A percentile compares a stretch with the other conserved stretches of the same genome.
Conservation (phyloP, 2,888 invertebrate genomes). For the Cabera pusaria region DNA sequence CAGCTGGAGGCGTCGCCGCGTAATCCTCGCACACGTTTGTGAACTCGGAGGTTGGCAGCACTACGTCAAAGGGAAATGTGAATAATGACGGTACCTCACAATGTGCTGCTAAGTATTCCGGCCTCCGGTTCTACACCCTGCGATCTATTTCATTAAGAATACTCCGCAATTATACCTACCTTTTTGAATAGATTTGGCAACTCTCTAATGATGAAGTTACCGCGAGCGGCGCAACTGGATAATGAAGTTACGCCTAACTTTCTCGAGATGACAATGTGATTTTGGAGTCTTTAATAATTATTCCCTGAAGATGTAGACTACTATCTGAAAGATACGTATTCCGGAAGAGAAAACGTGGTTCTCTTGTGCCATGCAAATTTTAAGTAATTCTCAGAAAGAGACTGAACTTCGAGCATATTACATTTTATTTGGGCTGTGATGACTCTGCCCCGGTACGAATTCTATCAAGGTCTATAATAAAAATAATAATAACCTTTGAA, state of each 20-base stretch:
- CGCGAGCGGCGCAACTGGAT: conserved; percentile 18
- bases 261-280: conserved; percentile 20
- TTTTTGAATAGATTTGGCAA: conserved; percentile 21
- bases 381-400: conserved; percentile 16
- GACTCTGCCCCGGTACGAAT: conserved; percentile 15
- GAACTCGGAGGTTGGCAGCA: conserved; percentile 44
- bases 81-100: conserved; percentile 57
- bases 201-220: conserved; percentile 22
- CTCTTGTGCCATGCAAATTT: conserved; percentile 9
- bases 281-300: conserved; percentile 21
- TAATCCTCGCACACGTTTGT: conserved; percentile 58
- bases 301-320: conserved; percentile 8
- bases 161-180: conserved; percentile 22
- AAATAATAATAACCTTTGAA: conserved; percentile 24
- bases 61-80: conserved; percentile 60
- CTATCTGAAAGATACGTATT: conserved; percentile 5
- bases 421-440: conserved; percentile 22
- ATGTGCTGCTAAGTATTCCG: conserved; percentile 35
- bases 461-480: conserved; percentile 20
- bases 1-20: conserved; percentile 63
- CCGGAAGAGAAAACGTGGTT: conserved; percentile 7
- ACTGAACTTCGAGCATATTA: conserved; percentile 14
- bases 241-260: conserved; percentile 24
- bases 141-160: conserved; percentile 35
- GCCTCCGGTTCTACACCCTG: conserved; percentile 38